Base-by-base conservation (phyloP, 2,888 invertebrate genomes). In the Cryptocephalus moraei region DNA sequence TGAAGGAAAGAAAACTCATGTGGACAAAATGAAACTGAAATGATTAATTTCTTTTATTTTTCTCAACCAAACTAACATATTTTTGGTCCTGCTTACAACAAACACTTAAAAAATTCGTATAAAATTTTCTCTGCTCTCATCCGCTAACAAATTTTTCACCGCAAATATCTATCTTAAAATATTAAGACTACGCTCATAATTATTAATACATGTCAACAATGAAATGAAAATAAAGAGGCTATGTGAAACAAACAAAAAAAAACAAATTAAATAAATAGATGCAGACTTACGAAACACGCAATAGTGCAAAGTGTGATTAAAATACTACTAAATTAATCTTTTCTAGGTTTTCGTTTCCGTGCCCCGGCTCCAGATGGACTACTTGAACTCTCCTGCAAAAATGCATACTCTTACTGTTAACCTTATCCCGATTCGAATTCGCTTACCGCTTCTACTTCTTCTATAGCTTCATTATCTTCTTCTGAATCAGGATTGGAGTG, bases 341-440 rank as follows among this genome's bases (percentile, higher is more conserved):
- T 69, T 48, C 69, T 64, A 13, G 64, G 63, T 61, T 68, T 69
- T 45, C 69, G 51, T 54, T 68, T 68, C 50, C 68, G 63, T 9
- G 69, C 59, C 13, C 60, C 63, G 33, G 66, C 67, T 32, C 58
- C 63, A 33, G 57, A 48, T 40, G 58, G 40, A 36, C 52, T 54
- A 40, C 44, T 53, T 12, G 55, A 44, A 8, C 47, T 49, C n/a
- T 44, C 49, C 51, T 53, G 32, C 42, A 42, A 48, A 45, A 43
- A 6, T 4, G 4, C 36, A 12, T 6, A 11, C 4, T 11, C 2
- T 36, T 36, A 36, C 36, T 36, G 36, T 36, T 6, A 22, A 22
- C 22, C 6, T 22, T 6, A 22, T 22, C 2, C 6, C 22, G 6
- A 22, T 22, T 36, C 36, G 6, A 36, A 36, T 39, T 44, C 47